Conservation (phyloP, 2,888 invertebrate genomes). For the Lasioglossum lativentre region DNA sequence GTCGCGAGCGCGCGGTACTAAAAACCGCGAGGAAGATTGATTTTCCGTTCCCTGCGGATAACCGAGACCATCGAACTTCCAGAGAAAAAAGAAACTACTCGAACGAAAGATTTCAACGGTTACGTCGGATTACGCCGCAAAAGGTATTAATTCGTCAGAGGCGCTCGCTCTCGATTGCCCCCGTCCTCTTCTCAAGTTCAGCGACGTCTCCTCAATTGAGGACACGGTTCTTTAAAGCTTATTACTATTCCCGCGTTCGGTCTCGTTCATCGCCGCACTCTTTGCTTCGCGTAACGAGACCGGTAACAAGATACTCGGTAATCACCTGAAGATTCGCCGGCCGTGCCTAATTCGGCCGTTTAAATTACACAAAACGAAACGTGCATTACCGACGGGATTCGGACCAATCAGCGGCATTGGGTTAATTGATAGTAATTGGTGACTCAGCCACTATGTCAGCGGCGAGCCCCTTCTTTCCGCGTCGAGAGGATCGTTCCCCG, state of each 20-base stretch:
- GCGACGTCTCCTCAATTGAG: constrained; percentile 4
- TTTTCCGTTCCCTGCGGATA: not conserved
- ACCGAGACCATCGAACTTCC: not conserved
- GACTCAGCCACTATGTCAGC: constrained; percentile 61
- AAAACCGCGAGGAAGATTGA: constrained; percentile 3
- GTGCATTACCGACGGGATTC: not conserved
- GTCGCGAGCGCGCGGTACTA: not conserved
- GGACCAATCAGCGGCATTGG: not conserved
- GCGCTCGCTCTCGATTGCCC: not conserved
- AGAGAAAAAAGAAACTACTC: not conserved
- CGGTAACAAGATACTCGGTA: constrained; percentile 30
- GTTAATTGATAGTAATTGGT: constrained; percentile 63
- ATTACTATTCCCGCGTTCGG: constrained; percentile 1
- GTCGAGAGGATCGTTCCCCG: not conserved
- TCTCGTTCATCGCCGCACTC: not conserved
- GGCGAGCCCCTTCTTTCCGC: constrained; percentile 8
- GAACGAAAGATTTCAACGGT: not conserved
- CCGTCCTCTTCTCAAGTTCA: not conserved
- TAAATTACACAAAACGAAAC: constrained; percentile 16
- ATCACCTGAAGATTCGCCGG: constrained; percentile 6
- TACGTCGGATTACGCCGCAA: not conserved
- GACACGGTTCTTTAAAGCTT: not conserved
- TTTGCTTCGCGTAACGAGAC: not conserved
- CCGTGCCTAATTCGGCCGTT: constrained; percentile 10
- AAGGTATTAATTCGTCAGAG: not conserved